Evolutionary conservation across 2,888 invertebrate genomes (phyloP), one percentile per base, ranked within the genome.

Genomic region (Athetis lepigone): DNA sequence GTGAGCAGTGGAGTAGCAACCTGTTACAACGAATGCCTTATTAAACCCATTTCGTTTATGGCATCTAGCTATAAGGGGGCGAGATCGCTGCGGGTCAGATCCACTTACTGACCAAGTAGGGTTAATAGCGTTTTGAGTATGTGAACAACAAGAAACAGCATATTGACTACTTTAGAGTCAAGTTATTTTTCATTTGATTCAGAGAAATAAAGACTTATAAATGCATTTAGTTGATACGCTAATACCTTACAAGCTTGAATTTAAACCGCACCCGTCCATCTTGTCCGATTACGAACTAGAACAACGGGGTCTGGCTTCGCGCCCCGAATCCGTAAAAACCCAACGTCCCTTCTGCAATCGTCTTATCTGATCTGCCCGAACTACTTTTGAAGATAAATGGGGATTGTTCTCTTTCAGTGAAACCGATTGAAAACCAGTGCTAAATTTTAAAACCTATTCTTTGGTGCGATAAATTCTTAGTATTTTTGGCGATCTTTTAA

Each of bases 351-450:
- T 77, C 80, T 79, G 78, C 76, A 87, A 89, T 88, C 87, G 83
- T 79, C 88, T 90, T 90, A 91, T 89, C 90, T 86, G 88, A 90
- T 90, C 85, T 82, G 71, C 77, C 75, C 75, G 82, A 86, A 89
- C 85, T 89, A 87, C 88, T 88, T 85, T 78, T 73, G 67, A 86
- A 89, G 88, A 92, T 90, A 91, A 90, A 92, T 90, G 88, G 87
- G 84, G 79, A 90, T 88, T 90, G 88, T 90, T 88, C 86, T 82
- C 83, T 87, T 85, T 82, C 83, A 85, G 77, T 75, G 77, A 85
- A 84, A 75, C 80, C 85, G 80, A 90, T 89, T 90, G 86, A 88
- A 88, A 85, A 81, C 81, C 79, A 83, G 83, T 70, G 76, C 80
- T 82, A 73, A 69, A 77, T 77, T 72, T 75, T 74, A 77, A 81